phyloP scores from a whole-genome alignment of 2,888 invertebrate species.

The Horisme vitalbata region DNA sequence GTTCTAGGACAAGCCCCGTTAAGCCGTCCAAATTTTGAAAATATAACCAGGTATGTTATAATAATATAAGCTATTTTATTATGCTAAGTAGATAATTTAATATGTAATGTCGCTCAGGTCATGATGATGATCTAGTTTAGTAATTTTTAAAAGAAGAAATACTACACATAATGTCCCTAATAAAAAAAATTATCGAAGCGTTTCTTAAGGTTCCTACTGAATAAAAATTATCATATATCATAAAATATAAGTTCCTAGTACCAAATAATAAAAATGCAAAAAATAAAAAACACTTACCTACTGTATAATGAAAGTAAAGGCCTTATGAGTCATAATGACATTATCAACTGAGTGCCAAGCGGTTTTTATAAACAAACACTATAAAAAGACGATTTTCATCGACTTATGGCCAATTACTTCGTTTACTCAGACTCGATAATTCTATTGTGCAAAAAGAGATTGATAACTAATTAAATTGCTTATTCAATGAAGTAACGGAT shows the following conservation, averaged over 20 bases:
- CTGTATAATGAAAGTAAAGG: not conserved
- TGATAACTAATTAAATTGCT: constrained; percentile 5
- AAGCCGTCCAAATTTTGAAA: too few relatives aligned
- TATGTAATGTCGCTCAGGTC: too few relatives aligned
- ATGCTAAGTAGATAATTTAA: too few relatives aligned
- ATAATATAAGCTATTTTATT: too few relatives aligned
- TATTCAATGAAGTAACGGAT: constrained; percentile 9
- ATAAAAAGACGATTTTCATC: constrained; percentile 17
- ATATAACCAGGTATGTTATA: too few relatives aligned
- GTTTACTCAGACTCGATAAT: constrained; percentile 16
- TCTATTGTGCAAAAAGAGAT: constrained; percentile 19
- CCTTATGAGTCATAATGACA: constrained; percentile 8
- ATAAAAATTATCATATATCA: too few relatives aligned
- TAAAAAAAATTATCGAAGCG: too few relatives aligned
- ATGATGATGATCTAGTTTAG: too few relatives aligned
- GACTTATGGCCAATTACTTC: constrained; percentile 19
- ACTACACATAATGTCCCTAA: too few relatives aligned
- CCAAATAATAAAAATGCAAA: not conserved
- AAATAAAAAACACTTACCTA: not conserved
- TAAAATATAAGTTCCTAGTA: too few relatives aligned
- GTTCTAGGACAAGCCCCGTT: not conserved
- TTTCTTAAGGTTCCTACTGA: too few relatives aligned
- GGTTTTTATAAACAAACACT: constrained; percentile 3
- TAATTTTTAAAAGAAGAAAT: too few relatives aligned
- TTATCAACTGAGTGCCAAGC: constrained; percentile 2